A percentile compares a stretch with the other conserved stretches of the same genome.
Conservation (phyloP, 2,113 vertebrate genomes). For the Calyptomena viridis region DNA sequence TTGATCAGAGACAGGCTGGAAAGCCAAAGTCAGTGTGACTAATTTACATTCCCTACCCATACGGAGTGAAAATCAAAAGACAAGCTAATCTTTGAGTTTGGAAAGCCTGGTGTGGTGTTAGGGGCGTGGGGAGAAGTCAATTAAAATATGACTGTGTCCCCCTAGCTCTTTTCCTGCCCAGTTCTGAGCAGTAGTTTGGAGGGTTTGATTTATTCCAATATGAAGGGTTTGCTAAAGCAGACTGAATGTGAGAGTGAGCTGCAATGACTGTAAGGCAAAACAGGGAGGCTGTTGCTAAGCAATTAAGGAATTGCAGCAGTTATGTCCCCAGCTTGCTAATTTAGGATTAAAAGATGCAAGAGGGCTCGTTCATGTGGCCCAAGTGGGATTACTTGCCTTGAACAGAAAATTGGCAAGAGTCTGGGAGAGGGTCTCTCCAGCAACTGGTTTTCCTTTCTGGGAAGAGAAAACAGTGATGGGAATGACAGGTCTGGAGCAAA, state of each 20-base stretch:
- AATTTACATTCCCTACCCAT: conserved; percentile 49
- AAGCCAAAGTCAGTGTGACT: conserved; percentile 41
- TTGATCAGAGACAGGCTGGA: conserved; percentile 22
- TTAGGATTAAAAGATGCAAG: conserved; percentile 1
- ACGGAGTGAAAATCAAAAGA: not conserved
- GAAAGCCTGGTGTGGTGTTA: not conserved
- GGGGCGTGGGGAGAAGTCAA: not conserved
- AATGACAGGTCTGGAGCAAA: not conserved
- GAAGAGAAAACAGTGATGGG: not conserved
- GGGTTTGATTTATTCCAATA: not conserved
- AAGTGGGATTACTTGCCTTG: not conserved
- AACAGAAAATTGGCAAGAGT: not conserved
- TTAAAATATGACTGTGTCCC: not conserved
- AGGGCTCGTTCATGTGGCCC: not conserved
- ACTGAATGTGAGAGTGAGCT: not conserved
- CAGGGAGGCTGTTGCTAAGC: conserved; percentile 52
- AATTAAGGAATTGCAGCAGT: conserved; percentile 19
- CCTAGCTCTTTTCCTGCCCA: not conserved
- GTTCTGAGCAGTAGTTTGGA: not conserved
- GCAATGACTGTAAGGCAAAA: not conserved
- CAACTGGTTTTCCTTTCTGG: not conserved
- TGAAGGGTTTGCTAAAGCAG: not conserved
- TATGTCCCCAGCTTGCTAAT: not conserved
- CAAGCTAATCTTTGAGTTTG: not conserved
- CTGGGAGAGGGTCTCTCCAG: not conserved